Evolutionary conservation across 2,113 vertebrate genomes (phyloP), one percentile per base, ranked within the genome.

Genomic region (Empidonax alnorum): DNA sequence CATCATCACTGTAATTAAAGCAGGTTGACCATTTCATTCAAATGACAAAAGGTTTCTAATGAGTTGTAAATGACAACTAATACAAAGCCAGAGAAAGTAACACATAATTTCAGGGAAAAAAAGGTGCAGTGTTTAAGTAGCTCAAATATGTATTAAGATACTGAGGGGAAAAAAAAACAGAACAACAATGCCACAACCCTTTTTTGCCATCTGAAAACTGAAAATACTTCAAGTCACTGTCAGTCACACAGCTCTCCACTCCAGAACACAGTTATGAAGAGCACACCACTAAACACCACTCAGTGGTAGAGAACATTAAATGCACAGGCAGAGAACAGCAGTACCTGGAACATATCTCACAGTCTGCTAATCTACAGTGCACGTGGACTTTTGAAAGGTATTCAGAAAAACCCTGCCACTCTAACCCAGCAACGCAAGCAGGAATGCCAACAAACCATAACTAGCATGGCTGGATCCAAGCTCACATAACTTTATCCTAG

Each of bases 381-480:
- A 1, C 27, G 87, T 1, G 14, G 31, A 52, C 44, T 80, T 82
- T 7, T 71, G 59, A 93, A 92, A 94, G 28, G 53, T 41, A 8
- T 42, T 71, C 47, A 84, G 74, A 68, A 92, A 93, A 95, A 35
- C 17, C 18, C 52, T 78, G 44, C 27, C 67, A 85, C 52, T 41
- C 56, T 69, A 42, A 52, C 39, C 30, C 14, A 81, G 50, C 16
- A 87, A 31, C 61, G 71, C 23, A 67, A 81, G 37, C 31, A 90
- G 15, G 30, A 86, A 69, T 35, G 33, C 35, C 86, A 87, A 14
- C 17, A 74, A 63, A 90, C 7, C 47, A 11, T 13, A 86, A 39
- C 33, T 23, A 59, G 9, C 30, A 19, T 14, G 35, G 35, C 35
- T 89, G 10, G 11, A 58, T 9, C 52, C 6, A 53, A 2, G 28